Evolutionary conservation across 1,140 invertebrate genomes (phyloP), one percentile per base, ranked within the genome.

Genomic region (Zaprionus ghesquierei): DNA sequence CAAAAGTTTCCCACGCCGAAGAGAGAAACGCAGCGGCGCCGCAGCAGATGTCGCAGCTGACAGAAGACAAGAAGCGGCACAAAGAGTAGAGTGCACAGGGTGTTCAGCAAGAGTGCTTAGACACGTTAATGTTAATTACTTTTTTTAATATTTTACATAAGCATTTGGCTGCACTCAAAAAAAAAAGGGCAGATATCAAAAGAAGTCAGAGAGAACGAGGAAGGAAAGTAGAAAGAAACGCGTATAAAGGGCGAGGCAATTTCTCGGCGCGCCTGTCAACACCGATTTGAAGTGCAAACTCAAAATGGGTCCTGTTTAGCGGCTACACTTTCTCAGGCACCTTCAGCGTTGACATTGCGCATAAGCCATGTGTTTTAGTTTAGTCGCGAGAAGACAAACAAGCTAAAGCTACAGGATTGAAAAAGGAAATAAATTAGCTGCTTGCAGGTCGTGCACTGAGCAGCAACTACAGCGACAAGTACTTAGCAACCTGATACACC

Each of bases 371-470:
- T 89, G 84, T 79, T 87, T 70, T 6, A 51, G 60, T 71, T 75
- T 74, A 63, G 18, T n/a, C n/a, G n/a, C n/a, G n/a, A 23, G 22
- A n/a, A 22, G 23, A 41, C n/a, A n/a, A 23, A 13, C 22, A 35
- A 9, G 27, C 15, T 58, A 69, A 71, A 71, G 49, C 73, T 72
- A 50, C 31, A 66, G 25, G 38, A 31, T 60, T 64, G 22, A 15
- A 69, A 66, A 71, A 71, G 84, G 73, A 89, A 80, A 89, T 89
- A 84, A 89, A 89, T 89, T 89, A 89, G 84, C 85, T 75, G 69
- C 50, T 65, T 54, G 61, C 23, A n/a, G 23, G 0, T 15, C 35
- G 15, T 31, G 59, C 10, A 68, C 5, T 27, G 2, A 61, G 23
- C n/a, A 64, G 46, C 44, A 44, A 20, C 41, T 44, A 44, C 41